phyloP scores from a whole-genome alignment of 2,113 vertebrate genomes.

The Cochlearius cochlearius region DNA sequence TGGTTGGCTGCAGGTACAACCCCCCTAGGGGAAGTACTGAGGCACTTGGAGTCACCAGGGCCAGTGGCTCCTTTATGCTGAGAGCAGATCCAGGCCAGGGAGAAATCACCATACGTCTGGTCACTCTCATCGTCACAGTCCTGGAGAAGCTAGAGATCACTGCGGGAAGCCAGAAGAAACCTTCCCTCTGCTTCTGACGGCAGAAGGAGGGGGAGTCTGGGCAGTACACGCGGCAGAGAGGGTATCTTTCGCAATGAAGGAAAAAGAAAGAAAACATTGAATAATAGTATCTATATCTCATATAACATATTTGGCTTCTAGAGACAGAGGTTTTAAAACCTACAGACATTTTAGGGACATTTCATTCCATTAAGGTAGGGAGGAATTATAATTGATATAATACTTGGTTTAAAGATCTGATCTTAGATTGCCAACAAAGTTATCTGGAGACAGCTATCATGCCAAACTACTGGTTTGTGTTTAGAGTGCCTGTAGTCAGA shows the following conservation, averaged over 20 bases:
- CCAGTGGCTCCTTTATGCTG: not conserved
- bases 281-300: not conserved
- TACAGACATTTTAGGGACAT: not conserved
- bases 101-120: accelerated
- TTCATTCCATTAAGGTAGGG: not conserved
- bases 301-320: not conserved
- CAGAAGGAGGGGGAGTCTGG: not conserved
- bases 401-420: not conserved
- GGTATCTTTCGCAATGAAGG: not conserved
- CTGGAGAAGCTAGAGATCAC: not conserved
- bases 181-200: not conserved
- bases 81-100: not conserved
- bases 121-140: accelerated
- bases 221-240: not conserved
- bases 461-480: not conserved
- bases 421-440: not conserved
- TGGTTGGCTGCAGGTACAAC: not conserved
- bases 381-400: not conserved
- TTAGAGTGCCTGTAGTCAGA: not conserved
- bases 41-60: not conserved
- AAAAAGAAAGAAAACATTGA: not conserved
- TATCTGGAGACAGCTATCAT: not conserved
- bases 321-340: not conserved
- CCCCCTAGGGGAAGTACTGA: not conserved
- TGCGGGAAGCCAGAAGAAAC: not conserved